Evolutionary conservation across 2,113 vertebrate species (phyloP).

Genomic region (Edolisoma coerulescens): DNA sequence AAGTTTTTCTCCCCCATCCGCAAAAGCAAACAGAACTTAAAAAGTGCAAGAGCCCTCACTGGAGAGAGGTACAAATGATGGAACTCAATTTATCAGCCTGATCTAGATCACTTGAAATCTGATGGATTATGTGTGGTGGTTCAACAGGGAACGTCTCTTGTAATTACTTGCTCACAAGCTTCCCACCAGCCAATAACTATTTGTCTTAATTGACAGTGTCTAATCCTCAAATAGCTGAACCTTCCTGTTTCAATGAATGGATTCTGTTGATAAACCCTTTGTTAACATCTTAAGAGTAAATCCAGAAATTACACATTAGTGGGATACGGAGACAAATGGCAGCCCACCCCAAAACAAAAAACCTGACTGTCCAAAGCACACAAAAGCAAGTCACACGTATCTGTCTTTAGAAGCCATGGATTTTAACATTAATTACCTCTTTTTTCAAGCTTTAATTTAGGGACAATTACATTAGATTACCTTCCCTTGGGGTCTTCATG

Average conservation of each 20-base stretch:
- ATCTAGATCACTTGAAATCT: neutral
- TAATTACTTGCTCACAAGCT: neutral
- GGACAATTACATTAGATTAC: neutral
- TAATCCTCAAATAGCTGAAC: neutral
- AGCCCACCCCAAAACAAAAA: neutral
- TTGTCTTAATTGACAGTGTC: neutral
- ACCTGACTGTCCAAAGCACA: neutral
- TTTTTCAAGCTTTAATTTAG: neutral
- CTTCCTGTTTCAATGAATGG: neutral
- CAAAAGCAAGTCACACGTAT: neutral
- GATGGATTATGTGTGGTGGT: neutral
- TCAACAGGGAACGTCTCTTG: neutral
- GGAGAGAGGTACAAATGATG: neutral
- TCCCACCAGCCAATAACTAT: neutral
- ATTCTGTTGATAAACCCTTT: neutral
- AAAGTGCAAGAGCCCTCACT: neutral
- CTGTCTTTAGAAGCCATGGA: neutral
- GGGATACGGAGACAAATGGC: neutral
- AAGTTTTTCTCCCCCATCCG: neutral
- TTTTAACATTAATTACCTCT: neutral
- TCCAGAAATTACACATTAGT: neutral
- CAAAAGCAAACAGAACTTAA: neutral
- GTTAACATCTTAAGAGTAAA: neutral
- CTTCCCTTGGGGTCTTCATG: neutral
- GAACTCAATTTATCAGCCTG: neutral